phyloP scores from a whole-genome alignment of 2,797 vertebrate species.

The Chlorospingus flavigularis region DNA sequence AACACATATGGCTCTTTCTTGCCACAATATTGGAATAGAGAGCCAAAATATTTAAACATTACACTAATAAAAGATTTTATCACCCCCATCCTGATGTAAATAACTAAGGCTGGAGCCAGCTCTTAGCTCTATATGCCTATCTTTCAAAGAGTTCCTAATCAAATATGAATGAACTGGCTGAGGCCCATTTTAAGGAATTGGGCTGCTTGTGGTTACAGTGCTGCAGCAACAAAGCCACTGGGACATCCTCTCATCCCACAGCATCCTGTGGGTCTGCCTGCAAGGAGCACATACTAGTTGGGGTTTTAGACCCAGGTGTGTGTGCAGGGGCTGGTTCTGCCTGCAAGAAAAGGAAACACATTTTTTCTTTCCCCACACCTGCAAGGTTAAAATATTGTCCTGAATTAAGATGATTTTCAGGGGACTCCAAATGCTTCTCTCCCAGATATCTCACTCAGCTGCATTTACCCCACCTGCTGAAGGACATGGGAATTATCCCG shows the following conservation, averaged over 20 bases:
- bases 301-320: neutral
- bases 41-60: conserved; percentile 63
- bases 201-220: neutral
- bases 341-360: neutral
- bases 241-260: neutral
- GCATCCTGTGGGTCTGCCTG: neutral
- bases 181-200: neutral
- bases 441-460: neutral
- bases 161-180: neutral
- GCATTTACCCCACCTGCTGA: neutral
- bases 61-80: conserved; percentile 40
- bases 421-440: neutral
- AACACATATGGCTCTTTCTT: conserved; percentile 57
- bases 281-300: neutral
- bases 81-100: conserved; percentile 8
- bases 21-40: conserved; percentile 54
- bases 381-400: neutral
- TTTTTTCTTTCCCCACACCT: neutral
- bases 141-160: conserved; percentile 26
- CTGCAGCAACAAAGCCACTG: neutral
- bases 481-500: neutral
- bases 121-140: neutral
- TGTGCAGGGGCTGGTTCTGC: neutral
- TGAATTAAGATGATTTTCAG: neutral
- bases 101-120: conserved; percentile 36